Evolutionary conservation across 2,888 invertebrate species (phyloP).

Genomic region (Conops quadrifasciatus): DNA sequence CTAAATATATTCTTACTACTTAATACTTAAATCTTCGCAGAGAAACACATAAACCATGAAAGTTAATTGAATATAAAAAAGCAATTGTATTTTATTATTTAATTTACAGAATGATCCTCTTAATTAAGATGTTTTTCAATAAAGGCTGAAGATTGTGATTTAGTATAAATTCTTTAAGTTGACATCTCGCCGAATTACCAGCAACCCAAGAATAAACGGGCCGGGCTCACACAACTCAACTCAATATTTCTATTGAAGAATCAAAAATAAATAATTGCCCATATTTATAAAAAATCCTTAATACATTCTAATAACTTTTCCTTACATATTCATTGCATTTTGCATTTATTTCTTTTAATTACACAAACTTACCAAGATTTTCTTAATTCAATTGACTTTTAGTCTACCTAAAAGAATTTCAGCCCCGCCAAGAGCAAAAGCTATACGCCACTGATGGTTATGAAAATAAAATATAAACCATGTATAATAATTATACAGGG

Average conservation of each 20-base stretch:
- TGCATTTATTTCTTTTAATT: no score
- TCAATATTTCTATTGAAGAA: neutral
- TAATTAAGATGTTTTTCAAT: conserved; percentile 17
- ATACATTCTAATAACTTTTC: no score
- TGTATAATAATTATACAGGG: no score
- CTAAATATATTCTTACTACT: conserved; percentile 16
- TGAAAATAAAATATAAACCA: no score
- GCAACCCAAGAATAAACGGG: neutral
- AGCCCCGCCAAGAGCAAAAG: no score
- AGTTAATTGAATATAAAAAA: conserved; percentile 36
- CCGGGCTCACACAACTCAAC: neutral
- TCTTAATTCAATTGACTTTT: no score
- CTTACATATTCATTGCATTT: no score
- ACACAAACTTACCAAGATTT: no score
- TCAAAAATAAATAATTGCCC: conserved; percentile 6
- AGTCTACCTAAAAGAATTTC: no score
- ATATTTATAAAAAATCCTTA: no score
- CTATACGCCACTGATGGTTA: no score
- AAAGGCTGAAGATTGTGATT: neutral
- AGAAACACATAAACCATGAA: neutral
- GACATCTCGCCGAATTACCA: neutral
- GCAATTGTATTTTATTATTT: conserved; percentile 32
- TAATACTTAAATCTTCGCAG: neutral
- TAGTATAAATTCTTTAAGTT: conserved; percentile 5
- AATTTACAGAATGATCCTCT: conserved; percentile 22